Evolutionary conservation across 1,140 invertebrate genomes (phyloP), one percentile per base, ranked within the genome.

Genomic region (Hylaeus volcanicus): DNA sequence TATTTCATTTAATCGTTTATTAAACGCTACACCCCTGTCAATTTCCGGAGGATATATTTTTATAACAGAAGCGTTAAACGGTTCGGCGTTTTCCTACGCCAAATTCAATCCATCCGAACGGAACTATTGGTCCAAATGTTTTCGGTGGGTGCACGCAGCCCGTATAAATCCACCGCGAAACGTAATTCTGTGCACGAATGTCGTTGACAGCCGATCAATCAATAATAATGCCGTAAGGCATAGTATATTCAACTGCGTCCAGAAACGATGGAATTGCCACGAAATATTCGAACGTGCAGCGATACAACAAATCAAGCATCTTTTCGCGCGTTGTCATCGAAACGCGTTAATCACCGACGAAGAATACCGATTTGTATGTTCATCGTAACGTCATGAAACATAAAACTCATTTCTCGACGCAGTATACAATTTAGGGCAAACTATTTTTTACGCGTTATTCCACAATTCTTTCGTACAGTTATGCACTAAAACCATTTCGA

Each of bases 141-240:
- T 45, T 56, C 60, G 58, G 53, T 41, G 61, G 3, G 12, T 2
- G 56, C 77, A 74, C 63, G 78, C 78, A 60, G 65, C 3, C 39
- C 63, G 37, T 60, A 80, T 66, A 80, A 80, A 74, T 80, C 63
- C 53, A 48, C 26, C 63, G 45, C 45, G 63, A 51, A 60, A 6
- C 61, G 63, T 66, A 48, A 79, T 80, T 80, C 72, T 48, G 43
- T 58, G 53, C 71, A 80, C 72, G 78, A 80, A 74, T 80, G 78
- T 12, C 63, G 63, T 15, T 74, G 78, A 79, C 71, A 79, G 71
- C 70, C 71, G 70, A 79, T 79, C 78, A 64, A 79, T 79, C 60
- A 74, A 74, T 74, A 79, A 79, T 74, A 37, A 80, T 75, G 63
- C 79, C 41, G 75, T 80, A 80, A 80, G 61, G 64, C 71, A 61